Conservation (phyloP, 1,140 invertebrate species). For the Oreohelix idahoensis region DNA sequence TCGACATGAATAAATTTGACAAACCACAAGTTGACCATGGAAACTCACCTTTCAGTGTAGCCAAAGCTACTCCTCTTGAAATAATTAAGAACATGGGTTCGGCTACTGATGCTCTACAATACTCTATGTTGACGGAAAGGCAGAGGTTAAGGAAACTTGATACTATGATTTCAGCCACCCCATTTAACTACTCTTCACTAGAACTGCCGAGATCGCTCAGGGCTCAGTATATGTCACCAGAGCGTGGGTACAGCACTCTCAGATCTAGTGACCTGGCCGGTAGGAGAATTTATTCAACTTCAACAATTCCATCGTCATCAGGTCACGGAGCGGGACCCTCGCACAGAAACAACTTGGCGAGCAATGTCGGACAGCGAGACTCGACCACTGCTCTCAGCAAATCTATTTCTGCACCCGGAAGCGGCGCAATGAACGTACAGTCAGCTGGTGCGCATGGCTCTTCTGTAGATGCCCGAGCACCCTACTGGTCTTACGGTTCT, state of each 20-base stretch:
- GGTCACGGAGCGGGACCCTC: not conserved
- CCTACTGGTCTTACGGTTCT: not conserved
- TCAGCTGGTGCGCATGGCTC: not conserved
- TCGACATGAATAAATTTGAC: not conserved
- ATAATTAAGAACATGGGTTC: not conserved
- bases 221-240: not conserved
- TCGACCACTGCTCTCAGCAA: not conserved
- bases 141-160: not conserved
- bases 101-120: not conserved
- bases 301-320: not conserved
- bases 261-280: not conserved
- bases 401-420: not conserved
- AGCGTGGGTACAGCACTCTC: not conserved
- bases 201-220: not conserved
- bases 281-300: not conserved
- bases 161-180: not conserved
- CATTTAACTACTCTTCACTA: not conserved
- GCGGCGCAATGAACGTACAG: not conserved
- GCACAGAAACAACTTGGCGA: not conserved
- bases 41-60: not conserved
- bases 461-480: not conserved
- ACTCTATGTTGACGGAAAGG: not conserved
- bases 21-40: not conserved
- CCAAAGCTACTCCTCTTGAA: not conserved
- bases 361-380: not conserved